Conservation (phyloP, 2,888 invertebrate species). For the Acrocyrtus sp. region DNA sequence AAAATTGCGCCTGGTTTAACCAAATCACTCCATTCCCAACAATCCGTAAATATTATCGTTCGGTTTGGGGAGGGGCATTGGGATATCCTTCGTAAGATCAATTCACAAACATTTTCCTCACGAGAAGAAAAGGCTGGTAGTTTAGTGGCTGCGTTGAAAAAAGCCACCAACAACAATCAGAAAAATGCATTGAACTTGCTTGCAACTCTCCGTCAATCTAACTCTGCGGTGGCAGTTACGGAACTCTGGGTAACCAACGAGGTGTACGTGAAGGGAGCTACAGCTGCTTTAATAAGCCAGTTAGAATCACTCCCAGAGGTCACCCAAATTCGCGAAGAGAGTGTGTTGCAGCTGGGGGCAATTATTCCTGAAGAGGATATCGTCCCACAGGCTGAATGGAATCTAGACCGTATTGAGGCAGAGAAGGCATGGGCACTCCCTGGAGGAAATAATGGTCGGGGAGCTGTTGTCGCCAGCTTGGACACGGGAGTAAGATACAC, state of each 20-base stretch:
- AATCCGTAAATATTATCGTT: slow-evolving; percentile 17
- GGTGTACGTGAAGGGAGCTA: slow-evolving; percentile 19
- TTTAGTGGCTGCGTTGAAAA: not conserved
- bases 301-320: slow-evolving; percentile 19
- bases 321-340: slow-evolving; percentile 17
- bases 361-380: not conserved
- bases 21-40: not conserved
- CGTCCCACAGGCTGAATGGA: slow-evolving; percentile 15
- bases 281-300: not conserved
- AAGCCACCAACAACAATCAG: not conserved
- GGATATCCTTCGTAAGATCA: not conserved
- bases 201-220: not conserved
- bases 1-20: slow-evolving; percentile 16
- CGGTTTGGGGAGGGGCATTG: slow-evolving; percentile 4
- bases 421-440: not conserved
- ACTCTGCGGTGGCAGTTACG: not conserved
- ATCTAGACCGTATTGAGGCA: slow-evolving; percentile 26
- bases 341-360: not conserved
- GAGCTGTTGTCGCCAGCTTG: slow-evolving; percentile 2
- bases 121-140: not conserved
- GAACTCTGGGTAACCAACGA: slow-evolving; percentile 28
- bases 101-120: not conserved
- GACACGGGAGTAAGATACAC: slow-evolving; percentile 29
- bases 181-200: not conserved
- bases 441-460: not conserved